These are phyloP conservation scores for Ciconia stormi DNA, from an alignment of 2,113 vertebrate genomes.

Conservation along the genomic window DNA sequence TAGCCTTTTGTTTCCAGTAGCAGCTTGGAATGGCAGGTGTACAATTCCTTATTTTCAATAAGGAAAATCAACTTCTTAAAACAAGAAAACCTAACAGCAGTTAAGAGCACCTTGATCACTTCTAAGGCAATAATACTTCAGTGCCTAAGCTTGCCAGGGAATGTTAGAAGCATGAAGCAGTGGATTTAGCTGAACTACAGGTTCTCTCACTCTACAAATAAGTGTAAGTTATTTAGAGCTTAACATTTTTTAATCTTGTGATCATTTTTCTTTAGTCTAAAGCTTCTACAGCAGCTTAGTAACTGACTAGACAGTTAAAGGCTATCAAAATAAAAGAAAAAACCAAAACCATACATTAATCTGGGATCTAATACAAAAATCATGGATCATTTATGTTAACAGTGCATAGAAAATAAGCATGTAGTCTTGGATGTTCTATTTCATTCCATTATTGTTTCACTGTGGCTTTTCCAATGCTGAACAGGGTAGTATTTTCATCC, in stretches of 20 bases:
- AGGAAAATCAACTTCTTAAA: background rate
- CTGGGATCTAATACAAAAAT: background rate
- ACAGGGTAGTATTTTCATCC: background rate
- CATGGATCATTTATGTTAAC: background rate
- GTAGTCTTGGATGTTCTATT: background rate
- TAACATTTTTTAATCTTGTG: constrained; percentile 7
- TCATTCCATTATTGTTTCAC: background rate
- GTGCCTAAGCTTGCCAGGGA: background rate
- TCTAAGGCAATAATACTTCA: background rate
- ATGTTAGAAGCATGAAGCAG: background rate
- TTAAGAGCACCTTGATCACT: background rate
- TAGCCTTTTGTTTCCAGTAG: background rate
- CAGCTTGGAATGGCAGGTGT: background rate
- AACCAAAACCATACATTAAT: background rate
- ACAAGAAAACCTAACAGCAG: background rate
- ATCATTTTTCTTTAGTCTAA: background rate
- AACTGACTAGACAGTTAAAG: background rate
- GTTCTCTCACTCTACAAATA: background rate
- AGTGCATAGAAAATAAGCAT: background rate
- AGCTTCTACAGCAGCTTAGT: background rate
- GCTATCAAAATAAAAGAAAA: background rate
- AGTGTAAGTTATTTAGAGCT: background rate
- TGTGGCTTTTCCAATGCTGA: background rate
- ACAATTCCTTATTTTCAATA: background rate
- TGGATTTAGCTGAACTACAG: background rate